Base-by-base conservation (phyloP, 1,140 invertebrate species). In the Caenorhabditis latens region DNA sequence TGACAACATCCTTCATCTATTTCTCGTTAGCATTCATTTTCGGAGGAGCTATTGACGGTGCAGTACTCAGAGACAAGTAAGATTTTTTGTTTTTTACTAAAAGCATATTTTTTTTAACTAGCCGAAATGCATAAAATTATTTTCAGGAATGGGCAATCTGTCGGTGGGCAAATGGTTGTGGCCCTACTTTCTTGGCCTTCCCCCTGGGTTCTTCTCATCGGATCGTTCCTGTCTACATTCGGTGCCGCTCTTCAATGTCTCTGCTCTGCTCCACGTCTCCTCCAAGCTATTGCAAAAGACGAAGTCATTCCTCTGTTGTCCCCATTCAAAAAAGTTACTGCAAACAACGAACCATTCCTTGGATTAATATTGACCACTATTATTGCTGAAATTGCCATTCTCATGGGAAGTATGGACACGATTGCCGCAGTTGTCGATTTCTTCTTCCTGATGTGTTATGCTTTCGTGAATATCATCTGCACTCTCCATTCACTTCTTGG, bases 381-480 rank as follows among this genome's bases (percentile, higher is more conserved):
- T 50, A 99, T 99, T 90, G 98, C 92, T 63, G 91, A 92, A 83
- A 75, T 90, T 13, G 91, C 90, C n/a, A 92, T 92, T 86, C 86
- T 92, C 19, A 89, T 92, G 53, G 91, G 91, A 53, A 91, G 89
- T 14, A 92, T 92, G 91, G 91, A 92, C 90, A 86, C 50, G 14
- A 92, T 92, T 61, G 91, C 91, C 53, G 91, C 90, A 43, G 92
- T 92, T 21, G 91, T 92, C 21, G 91, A 92, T 86, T 92, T 92
- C 89, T 99, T 99, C 94, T 99, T 99, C 95, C 94, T 99, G 63
- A 99, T 99, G 97, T 99, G 98, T 93, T 99, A 99, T 93, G 97
- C 97, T 65, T 99, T 99, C 93, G 97, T 99, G 0, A 99, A 99
- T 93, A 94, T 99, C 84, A 98, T 98, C 11, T 99, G 98, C 93